These are phyloP conservation scores for Scylla paramamosain DNA, from an alignment of 1,140 invertebrate genomes.

Conservation along the genomic window DNA sequence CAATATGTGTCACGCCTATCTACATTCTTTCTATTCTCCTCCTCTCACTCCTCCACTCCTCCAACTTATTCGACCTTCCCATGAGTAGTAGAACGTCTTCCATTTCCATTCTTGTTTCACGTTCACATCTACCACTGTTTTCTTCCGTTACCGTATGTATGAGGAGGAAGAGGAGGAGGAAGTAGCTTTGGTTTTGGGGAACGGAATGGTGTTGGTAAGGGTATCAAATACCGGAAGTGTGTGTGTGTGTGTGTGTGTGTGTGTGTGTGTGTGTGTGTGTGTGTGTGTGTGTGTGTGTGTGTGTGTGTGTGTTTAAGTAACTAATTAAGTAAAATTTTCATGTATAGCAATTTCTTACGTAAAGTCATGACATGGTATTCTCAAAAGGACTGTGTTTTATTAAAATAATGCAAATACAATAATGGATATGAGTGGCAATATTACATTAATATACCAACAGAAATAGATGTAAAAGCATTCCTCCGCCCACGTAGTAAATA, in stretches of 20 bases:
- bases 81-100: background rate
- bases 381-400: background rate
- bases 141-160: too few species aligned
- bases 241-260: slow-evolving; percentile 39
- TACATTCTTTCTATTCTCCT: background rate
- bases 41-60: background rate
- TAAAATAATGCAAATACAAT: background rate
- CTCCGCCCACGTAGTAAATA: background rate
- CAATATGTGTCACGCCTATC: background rate
- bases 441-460: background rate
- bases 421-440: background rate
- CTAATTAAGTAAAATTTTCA: too few species aligned
- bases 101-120: background rate
- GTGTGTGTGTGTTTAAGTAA: too few species aligned
- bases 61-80: background rate
- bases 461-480: background rate
- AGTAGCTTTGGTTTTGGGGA: background rate
- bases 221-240: background rate
- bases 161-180: background rate
- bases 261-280: background rate
- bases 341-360: background rate
- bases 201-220: background rate
- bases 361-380: too few species aligned
- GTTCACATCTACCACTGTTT: background rate
- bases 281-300: background rate